Evolutionary conservation across 2,113 vertebrate species (phyloP).

Genomic region (Thymallus thymallus): DNA sequence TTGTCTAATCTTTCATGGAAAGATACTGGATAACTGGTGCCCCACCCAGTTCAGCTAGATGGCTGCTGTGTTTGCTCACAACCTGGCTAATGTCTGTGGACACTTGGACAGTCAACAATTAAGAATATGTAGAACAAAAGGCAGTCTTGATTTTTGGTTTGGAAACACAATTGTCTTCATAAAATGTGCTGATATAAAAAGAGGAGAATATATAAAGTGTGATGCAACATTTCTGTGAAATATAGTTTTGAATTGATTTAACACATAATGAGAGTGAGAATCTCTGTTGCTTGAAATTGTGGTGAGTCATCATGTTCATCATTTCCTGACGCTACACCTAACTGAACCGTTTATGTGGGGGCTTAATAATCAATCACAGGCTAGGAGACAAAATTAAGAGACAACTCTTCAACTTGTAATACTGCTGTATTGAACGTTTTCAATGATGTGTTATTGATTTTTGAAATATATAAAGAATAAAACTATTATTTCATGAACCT

Average conservation of each 20-base stretch:
- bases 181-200: background rate
- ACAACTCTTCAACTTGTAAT: background rate
- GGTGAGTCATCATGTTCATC: background rate
- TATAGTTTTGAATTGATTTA: background rate
- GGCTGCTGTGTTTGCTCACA: background rate
- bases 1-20: conserved; percentile 59
- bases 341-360: background rate
- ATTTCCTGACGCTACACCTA: background rate
- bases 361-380: background rate
- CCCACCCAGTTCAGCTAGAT: background rate
- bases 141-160: background rate
- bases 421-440: background rate
- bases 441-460: conserved; percentile 8
- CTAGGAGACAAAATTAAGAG: background rate
- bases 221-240: too few species aligned
- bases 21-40: conserved; percentile 18
- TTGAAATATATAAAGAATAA: conserved; percentile 32
- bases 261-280: background rate
- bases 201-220: too few species aligned
- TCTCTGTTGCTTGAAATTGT: background rate
- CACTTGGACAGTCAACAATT: background rate
- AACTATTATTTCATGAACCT: conserved; percentile 31
- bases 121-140: background rate
- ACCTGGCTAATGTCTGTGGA: background rate
- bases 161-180: background rate